phyloP scores from a whole-genome alignment of 2,888 invertebrate species.

The Melinaea marsaeus region DNA sequence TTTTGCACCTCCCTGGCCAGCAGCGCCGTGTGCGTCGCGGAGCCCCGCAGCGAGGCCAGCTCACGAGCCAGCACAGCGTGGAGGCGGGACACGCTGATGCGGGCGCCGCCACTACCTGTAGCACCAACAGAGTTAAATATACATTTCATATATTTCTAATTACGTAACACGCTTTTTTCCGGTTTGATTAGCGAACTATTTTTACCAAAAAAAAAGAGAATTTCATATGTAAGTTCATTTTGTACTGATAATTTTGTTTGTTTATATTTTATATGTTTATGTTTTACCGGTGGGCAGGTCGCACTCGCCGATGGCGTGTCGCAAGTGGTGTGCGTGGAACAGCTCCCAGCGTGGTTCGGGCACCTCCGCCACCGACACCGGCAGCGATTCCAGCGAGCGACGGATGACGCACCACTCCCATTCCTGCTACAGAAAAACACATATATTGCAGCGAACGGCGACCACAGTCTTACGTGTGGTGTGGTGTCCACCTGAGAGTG shows the following conservation, averaged over 20 bases:
- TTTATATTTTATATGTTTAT: too few species aligned
- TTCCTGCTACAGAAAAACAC: slow-evolving; percentile 39
- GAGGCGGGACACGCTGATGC: slow-evolving; percentile 64
- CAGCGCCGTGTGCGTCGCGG: slow-evolving; percentile 62
- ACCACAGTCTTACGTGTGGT: too few species aligned
- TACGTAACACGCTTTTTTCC: too few species aligned
- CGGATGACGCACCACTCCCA: slow-evolving; percentile 71
- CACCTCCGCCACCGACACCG: slow-evolving; percentile 50
- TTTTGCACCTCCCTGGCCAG: slow-evolving; percentile 66
- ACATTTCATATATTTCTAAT: too few species aligned
- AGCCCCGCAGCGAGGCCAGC: slow-evolving; percentile 59
- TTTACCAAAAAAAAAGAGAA: too few species aligned
- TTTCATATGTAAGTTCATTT: too few species aligned
- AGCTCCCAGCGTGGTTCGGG: slow-evolving; percentile 68
- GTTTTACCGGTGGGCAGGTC: slow-evolving; percentile 57
- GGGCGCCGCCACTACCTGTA: slow-evolving; percentile 55
- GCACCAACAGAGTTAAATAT: neutral
- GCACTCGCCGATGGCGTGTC: slow-evolving; percentile 61
- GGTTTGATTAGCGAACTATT: too few species aligned
- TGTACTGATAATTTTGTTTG: too few species aligned
- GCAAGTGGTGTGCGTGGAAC: slow-evolving; percentile 63
- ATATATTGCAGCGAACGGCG: neutral
- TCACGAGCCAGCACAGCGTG: slow-evolving; percentile 66
- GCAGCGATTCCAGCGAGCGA: slow-evolving; percentile 55
- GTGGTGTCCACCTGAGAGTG: slow-evolving; percentile 9